Percentiles rank a stretch among this genome's conserved stretches.
phyloP scores from a whole-genome alignment of 2,797 vertebrate genomes.

The Neosilurus hyrtlii region DNA sequence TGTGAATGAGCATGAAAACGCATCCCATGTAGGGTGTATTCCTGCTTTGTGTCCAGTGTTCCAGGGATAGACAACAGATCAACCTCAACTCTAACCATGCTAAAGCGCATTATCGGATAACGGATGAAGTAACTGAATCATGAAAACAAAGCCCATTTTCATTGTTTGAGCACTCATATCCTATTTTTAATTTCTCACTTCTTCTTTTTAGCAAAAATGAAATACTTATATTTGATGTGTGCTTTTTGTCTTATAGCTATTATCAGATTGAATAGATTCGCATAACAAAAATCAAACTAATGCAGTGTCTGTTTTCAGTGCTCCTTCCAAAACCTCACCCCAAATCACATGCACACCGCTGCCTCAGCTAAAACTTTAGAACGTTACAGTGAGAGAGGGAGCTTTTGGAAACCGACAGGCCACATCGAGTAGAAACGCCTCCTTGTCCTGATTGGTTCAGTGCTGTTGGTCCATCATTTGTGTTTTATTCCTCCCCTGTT shows the following conservation, averaged over 20 bases:
- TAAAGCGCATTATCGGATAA: no score
- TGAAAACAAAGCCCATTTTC: not conserved
- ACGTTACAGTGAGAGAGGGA: not conserved
- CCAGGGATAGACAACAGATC: not conserved
- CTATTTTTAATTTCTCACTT: not conserved
- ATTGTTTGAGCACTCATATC: not conserved
- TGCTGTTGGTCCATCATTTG: not conserved
- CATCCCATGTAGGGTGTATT: not conserved
- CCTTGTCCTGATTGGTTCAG: not conserved
- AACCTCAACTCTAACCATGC: not conserved
- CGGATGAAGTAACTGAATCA: not conserved
- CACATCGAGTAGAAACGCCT: not conserved
- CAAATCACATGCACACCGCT: not conserved
- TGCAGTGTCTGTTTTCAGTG: not conserved
- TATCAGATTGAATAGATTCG: not conserved
- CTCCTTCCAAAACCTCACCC: not conserved
- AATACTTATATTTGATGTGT: not conserved
- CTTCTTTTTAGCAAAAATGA: not conserved
- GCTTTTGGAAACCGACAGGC: not conserved
- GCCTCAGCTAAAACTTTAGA: not conserved
- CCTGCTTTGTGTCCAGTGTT: not conserved
- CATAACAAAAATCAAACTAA: not conserved
- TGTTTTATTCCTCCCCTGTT: not conserved
- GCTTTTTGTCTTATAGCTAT: not conserved
- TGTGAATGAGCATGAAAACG: no score